Percentiles rank a stretch among this genome's conserved stretches.
Conservation (phyloP, 2,888 invertebrate genomes). For the Papilio demoleus region DNA sequence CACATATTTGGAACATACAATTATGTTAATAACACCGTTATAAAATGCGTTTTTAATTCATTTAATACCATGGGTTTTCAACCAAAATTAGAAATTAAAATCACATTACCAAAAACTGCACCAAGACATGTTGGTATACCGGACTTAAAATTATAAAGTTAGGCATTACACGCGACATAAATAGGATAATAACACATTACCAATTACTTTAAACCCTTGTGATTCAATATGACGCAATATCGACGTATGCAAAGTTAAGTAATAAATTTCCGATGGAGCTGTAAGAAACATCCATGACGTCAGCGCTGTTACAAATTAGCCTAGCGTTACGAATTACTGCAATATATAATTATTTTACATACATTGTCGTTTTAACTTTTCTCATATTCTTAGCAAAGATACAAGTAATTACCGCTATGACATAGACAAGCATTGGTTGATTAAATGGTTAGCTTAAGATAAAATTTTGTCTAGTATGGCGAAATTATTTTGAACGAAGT, state of each 20-base stretch:
- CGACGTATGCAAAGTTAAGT: slow-evolving; percentile 9
- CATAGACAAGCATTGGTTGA: neutral
- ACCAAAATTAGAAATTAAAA: too few relatives aligned
- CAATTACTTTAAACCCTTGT: neutral
- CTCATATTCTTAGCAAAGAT: too few relatives aligned
- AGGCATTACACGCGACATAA: neutral
- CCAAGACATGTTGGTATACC: too few relatives aligned
- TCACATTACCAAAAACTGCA: too few relatives aligned
- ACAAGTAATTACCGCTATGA: too few relatives aligned
- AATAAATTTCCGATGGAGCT: slow-evolving; percentile 24
- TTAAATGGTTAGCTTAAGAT: neutral
- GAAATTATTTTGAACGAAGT: neutral
- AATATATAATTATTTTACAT: slow-evolving; percentile 20
- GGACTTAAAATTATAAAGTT: neutral
- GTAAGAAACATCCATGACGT: slow-evolving; percentile 17
- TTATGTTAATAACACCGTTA: too few relatives aligned
- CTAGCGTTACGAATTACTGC: slow-evolving; percentile 5
- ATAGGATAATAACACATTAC: slow-evolving; percentile 1
- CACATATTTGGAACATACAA: too few relatives aligned
- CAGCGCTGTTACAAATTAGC: neutral
- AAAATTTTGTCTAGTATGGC: too few relatives aligned
- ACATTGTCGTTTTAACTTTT: too few relatives aligned
- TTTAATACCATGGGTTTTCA: too few relatives aligned
- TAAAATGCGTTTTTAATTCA: too few relatives aligned
- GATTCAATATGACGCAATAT: slow-evolving; percentile 22